Base-by-base conservation (phyloP, 2,113 vertebrate species). In the Caloenas nicobarica region DNA sequence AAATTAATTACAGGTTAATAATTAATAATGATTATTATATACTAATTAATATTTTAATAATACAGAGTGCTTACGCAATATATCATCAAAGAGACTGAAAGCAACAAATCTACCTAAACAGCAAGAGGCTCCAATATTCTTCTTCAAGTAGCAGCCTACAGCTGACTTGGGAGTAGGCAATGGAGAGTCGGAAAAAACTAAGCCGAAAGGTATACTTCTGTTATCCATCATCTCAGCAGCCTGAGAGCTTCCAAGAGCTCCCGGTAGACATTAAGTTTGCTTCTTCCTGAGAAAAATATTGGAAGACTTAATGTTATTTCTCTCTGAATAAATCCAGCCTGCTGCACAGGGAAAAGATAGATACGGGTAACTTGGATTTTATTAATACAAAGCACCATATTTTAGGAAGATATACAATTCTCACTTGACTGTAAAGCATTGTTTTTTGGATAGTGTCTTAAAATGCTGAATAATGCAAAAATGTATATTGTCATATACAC, bases 201-300 rank as follows among this genome's bases (percentile, higher is more conserved):
- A 46, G 2, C 8, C 91, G 61, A 71, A 81, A n/a, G 0, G 1
- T 64, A 26, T 31, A 24, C 5, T 74, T 81, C 26, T 66, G 25
- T 65, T 34, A 86, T 83, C 33, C 62, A 31, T 66, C 71, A 58
- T 21, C 29, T 51, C 25, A 89, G 23, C 15, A 69, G 24, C 23
- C 40, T 46, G 21, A 42, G 17, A 40, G 2, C 6, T 77, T 91
- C 0, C 0, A 62, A 62, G 29, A 33, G 4, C 9, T 85, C 15
- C 25, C 69, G 13, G 28, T 57, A 69, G 44, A 58, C n/a, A 62
- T 24, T 14, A 54, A 64, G 5, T 61, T 80, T 87, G 3, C 11
- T 54, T 72, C 23, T 65, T 13, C 21, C 31, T 82, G 36, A 61
- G 61, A 81, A 76, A 91, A 86, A 40, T 36, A 38, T 3, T 80